A percentile compares a stretch with the other conserved stretches of the same genome.
These are phyloP conservation scores for Leptodactylus fuscus DNA, from an alignment of 2,113 vertebrate species.

Conservation along the genomic window DNA sequence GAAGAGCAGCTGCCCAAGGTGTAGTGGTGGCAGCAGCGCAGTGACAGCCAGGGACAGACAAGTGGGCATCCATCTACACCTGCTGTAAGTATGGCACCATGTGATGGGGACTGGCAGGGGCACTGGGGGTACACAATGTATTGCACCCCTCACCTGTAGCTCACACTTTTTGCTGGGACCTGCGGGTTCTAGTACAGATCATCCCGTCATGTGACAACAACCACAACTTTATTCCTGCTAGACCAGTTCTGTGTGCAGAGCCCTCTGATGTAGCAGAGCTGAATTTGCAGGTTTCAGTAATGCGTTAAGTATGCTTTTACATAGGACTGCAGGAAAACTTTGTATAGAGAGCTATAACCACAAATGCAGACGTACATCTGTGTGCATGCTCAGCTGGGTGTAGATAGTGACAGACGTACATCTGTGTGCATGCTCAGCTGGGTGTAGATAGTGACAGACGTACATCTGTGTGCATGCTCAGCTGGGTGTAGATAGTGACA, in stretches of 20 bases:
- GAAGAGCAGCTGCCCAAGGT: not conserved
- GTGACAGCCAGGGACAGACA: not conserved
- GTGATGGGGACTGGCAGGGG: not conserved
- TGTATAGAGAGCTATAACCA: too few species aligned
- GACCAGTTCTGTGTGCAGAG: not conserved
- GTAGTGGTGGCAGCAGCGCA: constrained; percentile 20
- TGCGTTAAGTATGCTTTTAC: not conserved
- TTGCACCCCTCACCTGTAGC: not conserved
- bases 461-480: too few species aligned
- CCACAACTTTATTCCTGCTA: not conserved
- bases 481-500: too few species aligned
- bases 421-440: too few species aligned
- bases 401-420: too few species aligned
- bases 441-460: too few species aligned
- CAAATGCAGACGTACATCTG: too few species aligned
- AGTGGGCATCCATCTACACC: not conserved
- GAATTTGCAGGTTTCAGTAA: not conserved
- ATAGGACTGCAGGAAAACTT: not conserved
- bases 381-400: too few species aligned
- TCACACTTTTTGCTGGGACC: too few species aligned
- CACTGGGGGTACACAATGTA: not conserved
- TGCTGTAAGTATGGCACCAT: not conserved
- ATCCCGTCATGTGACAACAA: not conserved
- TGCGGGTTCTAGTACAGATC: not conserved
- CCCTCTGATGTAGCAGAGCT: not conserved